A percentile compares a stretch with the other conserved stretches of the same genome.
Evolutionary conservation across 2,113 vertebrate genomes (phyloP).

Genomic region (Ammodytes marinus): DNA sequence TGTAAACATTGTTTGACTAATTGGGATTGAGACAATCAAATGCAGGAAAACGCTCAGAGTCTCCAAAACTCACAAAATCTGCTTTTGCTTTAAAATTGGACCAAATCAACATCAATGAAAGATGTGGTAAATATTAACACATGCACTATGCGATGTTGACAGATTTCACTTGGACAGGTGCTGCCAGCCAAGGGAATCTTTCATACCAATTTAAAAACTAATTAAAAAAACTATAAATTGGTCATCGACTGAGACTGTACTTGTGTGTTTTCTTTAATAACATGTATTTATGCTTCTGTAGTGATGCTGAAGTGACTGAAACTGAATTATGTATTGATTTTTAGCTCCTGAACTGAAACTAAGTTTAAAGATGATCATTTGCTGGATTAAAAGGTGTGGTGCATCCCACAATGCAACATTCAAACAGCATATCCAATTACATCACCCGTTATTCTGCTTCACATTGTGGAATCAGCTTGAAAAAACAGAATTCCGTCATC

Average conservation of each 20-base stretch:
- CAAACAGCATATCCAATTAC: neutral
- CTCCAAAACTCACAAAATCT: conserved; percentile 19
- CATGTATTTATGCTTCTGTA: neutral
- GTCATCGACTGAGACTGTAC: neutral
- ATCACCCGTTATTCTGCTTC: conserved; percentile 1
- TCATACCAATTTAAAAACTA: conserved; percentile 10
- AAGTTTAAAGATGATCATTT: conserved; percentile 27
- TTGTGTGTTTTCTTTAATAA: conserved; percentile 2
- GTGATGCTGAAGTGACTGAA: neutral
- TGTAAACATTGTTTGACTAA: conserved; percentile 34
- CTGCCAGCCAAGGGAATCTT: conserved; percentile 2
- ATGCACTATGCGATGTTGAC: neutral
- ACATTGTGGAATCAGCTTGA: neutral
- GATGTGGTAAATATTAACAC: neutral
- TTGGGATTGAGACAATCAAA: conserved; percentile 19
- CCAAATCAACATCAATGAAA: neutral
- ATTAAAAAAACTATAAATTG: neutral
- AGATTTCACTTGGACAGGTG: neutral
- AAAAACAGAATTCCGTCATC: conserved; percentile 22
- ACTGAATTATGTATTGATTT: conserved; percentile 7
- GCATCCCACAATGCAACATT: conserved; percentile 39
- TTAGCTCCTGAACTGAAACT: neutral
- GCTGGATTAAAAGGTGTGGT: conserved; percentile 3
- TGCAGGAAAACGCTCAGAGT: neutral
- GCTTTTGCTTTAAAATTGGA: conserved; percentile 6